Percentiles rank a stretch among this genome's conserved stretches.
Evolutionary conservation across 2,888 invertebrate genomes (phyloP).

Genomic region (Acholoe squamosa): DNA sequence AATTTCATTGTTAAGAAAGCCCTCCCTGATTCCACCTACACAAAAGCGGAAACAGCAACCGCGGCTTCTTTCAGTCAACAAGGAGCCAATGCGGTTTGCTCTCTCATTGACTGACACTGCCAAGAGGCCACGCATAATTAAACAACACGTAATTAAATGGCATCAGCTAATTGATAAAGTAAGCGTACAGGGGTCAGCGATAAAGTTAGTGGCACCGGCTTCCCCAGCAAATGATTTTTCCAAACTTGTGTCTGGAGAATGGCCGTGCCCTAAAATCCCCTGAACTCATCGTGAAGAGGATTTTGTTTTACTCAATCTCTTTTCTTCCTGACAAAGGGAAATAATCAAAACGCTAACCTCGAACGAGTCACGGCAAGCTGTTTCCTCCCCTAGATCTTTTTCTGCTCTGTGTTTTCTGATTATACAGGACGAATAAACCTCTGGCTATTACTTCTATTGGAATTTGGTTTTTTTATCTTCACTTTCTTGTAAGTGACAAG

Average conservation of each 20-base stretch:
- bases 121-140: not conserved
- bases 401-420: too few species aligned
- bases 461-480: not conserved
- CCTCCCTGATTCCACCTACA: not conserved
- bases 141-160: not conserved
- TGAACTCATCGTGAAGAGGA: not conserved
- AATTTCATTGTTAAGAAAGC: too few species aligned
- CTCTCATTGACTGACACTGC: not conserved
- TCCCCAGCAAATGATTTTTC: not conserved
- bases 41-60: not conserved
- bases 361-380: not conserved
- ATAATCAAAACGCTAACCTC: not conserved
- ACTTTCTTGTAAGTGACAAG: too few species aligned
- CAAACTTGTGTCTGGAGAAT: not conserved
- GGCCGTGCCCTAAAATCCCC: not conserved
- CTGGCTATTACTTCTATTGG: not conserved
- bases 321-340: slow-evolving; percentile 1
- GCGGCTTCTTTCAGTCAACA: not conserved
- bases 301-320: not conserved
- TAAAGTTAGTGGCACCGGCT: not conserved
- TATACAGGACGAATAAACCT: not conserved
- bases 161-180: not conserved
- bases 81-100: slow-evolving; percentile 7
- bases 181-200: not conserved
- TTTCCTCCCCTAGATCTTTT: not conserved